Base-by-base conservation (phyloP, 2,113 vertebrate species). In the Camelus dromedarius region DNA sequence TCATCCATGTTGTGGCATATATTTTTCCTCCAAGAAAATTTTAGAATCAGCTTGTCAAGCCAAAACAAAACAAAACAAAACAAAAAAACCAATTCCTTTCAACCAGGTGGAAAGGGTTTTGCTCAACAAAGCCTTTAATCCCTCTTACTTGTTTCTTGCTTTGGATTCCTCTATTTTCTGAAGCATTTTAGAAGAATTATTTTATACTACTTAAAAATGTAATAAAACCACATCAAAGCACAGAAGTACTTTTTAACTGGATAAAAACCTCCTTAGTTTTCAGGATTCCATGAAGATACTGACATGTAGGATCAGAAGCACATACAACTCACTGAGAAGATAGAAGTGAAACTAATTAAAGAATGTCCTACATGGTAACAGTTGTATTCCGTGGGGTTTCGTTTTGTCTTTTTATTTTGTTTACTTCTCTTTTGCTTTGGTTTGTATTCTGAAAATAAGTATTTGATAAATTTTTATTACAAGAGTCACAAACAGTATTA, bases 221-320 rank as follows among this genome's bases (percentile, higher is more conserved):
- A 56, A 69, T 54, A 69, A 69, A 80, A 56, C 28, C 50, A 69
- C 19, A 69, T 24, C 19, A 28, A 76, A 62, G 58, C 64, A 89
- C 20, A 32, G 32, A 69, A 80, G 28, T 32, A 56, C 48, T 69
- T 91, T 91, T 54, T 90, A 66, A 20, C 24, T 46, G 18, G 64
- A 79, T 80, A 56, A 91, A 80, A 80, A 69, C 11, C 28, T 69
- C 56, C 38, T 42, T n/a, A 70, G 50, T 56, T 81, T 54, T 58
- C 8, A 26, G 28, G 64, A 81, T 81, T n/a, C 64, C 35, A 56
- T 70, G 38, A 79, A 79, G 76, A 81, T 69, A 81, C 13, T 12
- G 54, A 91, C 48, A 91, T 30, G 38, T 60, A 58, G 38, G 89
- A 70, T 60, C 24, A 91, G 89, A 91, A 82, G 56, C 72, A 89